These are phyloP conservation scores for Dione juno DNA, from an alignment of 2,888 invertebrate genomes.

Conservation along the genomic window DNA sequence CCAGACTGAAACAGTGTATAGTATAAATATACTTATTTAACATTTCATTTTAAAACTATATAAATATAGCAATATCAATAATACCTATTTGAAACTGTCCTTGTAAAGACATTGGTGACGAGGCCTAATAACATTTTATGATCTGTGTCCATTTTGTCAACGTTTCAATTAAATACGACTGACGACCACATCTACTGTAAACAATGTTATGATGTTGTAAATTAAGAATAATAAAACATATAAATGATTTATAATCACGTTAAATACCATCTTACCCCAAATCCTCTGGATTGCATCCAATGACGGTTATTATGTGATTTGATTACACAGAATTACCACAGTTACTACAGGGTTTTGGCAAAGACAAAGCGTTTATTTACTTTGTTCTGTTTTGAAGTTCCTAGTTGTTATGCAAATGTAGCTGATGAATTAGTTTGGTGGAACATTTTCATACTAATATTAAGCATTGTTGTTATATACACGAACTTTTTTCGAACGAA, in stretches of 20 bases:
- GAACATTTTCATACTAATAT: not conserved
- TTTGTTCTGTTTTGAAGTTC: conserved; percentile 10
- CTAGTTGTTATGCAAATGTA: conserved; percentile 17
- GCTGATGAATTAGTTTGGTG: conserved; percentile 14
- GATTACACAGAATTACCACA: conserved; percentile 34
- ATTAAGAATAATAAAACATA: conserved; percentile 37
- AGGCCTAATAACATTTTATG: conserved; percentile 20
- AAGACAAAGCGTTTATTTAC: conserved; percentile 27
- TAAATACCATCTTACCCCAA: conserved; percentile 31
- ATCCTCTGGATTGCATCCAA: conserved; percentile 36
- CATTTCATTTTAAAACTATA: not conserved
- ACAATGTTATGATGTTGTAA: conserved; percentile 34
- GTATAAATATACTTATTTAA: not conserved
- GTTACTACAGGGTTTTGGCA: conserved; percentile 28
- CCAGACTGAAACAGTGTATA: not conserved
- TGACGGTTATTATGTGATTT: conserved; percentile 38
- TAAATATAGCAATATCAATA: not conserved
- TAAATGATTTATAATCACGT: conserved; percentile 32
- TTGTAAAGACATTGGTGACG: not conserved
- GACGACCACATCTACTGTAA: conserved; percentile 16
- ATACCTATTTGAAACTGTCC: no score
- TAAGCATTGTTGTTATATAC: not conserved
- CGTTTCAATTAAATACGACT: conserved; percentile 18
- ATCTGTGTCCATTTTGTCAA: conserved; percentile 24
- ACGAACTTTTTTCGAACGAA: no score